Evolutionary conservation across 2,113 vertebrate genomes (phyloP).

Genomic region (Alligator mississippiensis): DNA sequence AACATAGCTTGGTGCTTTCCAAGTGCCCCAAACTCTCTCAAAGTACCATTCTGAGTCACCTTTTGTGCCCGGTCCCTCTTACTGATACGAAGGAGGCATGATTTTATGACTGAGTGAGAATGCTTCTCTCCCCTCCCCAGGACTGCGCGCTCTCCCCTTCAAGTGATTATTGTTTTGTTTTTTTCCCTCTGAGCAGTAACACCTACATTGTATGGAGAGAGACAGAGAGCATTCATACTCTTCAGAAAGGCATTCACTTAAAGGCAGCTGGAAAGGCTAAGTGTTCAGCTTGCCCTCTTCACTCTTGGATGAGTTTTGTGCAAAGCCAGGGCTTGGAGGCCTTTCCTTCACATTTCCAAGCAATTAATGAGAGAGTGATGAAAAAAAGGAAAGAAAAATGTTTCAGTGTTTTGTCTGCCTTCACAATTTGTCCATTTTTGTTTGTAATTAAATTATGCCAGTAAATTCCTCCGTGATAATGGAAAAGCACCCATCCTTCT

Average conservation of each 20-base stretch:
- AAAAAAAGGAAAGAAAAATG: neutral
- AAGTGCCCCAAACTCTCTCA: conserved; percentile 24
- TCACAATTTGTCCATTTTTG: neutral
- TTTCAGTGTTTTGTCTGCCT: neutral
- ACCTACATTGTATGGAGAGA: conserved; percentile 78
- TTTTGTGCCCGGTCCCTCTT: conserved; percentile 17
- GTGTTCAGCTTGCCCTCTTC: conserved; percentile 77
- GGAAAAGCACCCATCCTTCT: neutral
- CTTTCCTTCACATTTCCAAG: conserved; percentile 58
- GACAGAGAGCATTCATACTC: conserved; percentile 69
- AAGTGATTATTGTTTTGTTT: conserved; percentile 60
- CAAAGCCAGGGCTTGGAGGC: conserved; percentile 68
- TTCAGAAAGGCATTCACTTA: conserved; percentile 76
- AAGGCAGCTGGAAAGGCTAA: conserved; percentile 80
- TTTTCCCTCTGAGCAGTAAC: conserved; percentile 68
- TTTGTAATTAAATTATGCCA: neutral
- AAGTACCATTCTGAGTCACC: conserved; percentile 13
- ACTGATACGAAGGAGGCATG: neutral
- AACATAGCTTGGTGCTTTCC: neutral
- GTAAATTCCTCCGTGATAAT: neutral
- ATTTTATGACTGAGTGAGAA: conserved; percentile 49
- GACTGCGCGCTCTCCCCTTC: conserved; percentile 31
- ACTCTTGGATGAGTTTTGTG: conserved; percentile 84
- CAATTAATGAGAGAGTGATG: conserved; percentile 38
- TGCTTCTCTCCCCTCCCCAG: conserved; percentile 30